These are phyloP conservation scores for Actinernus sp. DNA, from an alignment of 92 coral and sea anemone species.

Conservation along the genomic window DNA sequence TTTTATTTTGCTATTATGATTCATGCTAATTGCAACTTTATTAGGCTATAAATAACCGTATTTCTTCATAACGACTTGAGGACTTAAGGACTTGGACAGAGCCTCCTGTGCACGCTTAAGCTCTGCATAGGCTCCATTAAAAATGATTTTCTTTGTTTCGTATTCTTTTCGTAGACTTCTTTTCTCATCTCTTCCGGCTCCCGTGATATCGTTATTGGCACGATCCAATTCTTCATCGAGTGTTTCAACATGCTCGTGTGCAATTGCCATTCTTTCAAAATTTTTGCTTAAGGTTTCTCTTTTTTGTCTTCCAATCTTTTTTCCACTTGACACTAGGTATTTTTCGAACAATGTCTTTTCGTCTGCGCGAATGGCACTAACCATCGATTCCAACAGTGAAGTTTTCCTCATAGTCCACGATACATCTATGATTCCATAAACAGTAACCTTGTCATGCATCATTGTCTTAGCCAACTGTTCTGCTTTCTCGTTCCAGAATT, in stretches of 20 bases:
- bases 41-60: no score
- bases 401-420: slow-evolving; percentile 48
- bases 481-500: slow-evolving; percentile 55
- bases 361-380: slow-evolving; percentile 10
- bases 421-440: slow-evolving; percentile 44
- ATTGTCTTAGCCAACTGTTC: slow-evolving; percentile 23
- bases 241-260: slow-evolving; percentile 36
- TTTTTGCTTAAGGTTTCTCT: slow-evolving; percentile 40
- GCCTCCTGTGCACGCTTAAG: slow-evolving; percentile 71
- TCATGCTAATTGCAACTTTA: no score
- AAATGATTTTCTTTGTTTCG: no score
- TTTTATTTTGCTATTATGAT: no score
- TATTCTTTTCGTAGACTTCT: slow-evolving; percentile 17
- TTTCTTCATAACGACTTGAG: no score
- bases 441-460: slow-evolving; percentile 2
- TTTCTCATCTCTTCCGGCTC: slow-evolving; percentile 7
- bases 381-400: slow-evolving; percentile 28
- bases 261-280: slow-evolving; percentile 34
- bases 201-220: no score
- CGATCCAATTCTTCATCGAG: slow-evolving; percentile 29
- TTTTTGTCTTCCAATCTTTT: slow-evolving; percentile 37
- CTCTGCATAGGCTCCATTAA: slow-evolving; percentile 59
- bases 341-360: slow-evolving; percentile 23
- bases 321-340: not conserved
- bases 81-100: slow-evolving; percentile 33